Percentiles rank a stretch among this genome's conserved stretches.
These are phyloP conservation scores for Bombus balteatus DNA, from an alignment of 1,140 invertebrate genomes.

Conservation along the genomic window DNA sequence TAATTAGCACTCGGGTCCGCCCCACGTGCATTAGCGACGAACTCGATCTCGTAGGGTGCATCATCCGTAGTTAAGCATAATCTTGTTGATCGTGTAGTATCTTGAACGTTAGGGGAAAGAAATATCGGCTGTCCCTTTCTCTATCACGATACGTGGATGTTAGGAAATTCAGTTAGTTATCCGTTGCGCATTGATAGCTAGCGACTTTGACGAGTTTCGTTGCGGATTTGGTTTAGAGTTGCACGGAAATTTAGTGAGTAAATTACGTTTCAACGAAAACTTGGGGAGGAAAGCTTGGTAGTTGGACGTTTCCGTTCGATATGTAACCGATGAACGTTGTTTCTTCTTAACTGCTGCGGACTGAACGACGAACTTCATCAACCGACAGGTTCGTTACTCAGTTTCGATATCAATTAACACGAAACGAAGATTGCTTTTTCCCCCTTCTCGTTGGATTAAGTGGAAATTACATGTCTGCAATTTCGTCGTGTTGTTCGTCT, in stretches of 20 bases:
- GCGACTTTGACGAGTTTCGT: background rate
- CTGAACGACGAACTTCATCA: background rate
- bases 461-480: background rate
- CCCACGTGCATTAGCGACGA: conserved; percentile 18
- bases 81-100: background rate
- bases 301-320: background rate
- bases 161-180: conserved; percentile 8
- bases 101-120: background rate
- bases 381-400: background rate
- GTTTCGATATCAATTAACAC: conserved; percentile 9
- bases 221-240: background rate
- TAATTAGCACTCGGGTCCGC: conserved; percentile 22
- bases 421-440: background rate
- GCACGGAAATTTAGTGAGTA: background rate
- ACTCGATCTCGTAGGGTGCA: background rate
- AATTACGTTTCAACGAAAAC: background rate
- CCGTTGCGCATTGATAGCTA: background rate
- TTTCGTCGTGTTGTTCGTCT: background rate
- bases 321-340: background rate
- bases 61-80: background rate
- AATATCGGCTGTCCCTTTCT: background rate
- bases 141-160: too few relatives aligned
- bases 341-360: background rate
- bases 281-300: background rate
- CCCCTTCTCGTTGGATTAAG: background rate